Conservation (phyloP, 1,140 invertebrate genomes). For the Grapholita molesta region DNA sequence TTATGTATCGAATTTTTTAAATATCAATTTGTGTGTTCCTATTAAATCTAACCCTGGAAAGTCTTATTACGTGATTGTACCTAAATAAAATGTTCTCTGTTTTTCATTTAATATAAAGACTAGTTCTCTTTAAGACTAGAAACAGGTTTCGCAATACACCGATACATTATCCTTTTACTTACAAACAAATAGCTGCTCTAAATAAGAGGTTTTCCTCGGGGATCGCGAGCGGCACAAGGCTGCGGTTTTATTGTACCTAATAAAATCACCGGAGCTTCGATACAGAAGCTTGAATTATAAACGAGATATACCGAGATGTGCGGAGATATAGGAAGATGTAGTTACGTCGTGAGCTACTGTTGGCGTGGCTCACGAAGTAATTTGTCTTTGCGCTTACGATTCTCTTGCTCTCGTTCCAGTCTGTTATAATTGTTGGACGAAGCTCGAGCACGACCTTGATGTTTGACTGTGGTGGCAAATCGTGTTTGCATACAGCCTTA, state of each 20-base stretch:
- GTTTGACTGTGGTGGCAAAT: not conserved
- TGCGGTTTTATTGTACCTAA: slow-evolving; percentile 44
- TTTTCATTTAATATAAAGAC: not conserved
- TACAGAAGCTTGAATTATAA: slow-evolving; percentile 39
- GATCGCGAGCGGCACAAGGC: slow-evolving; percentile 28
- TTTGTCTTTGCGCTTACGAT: slow-evolving; percentile 27
- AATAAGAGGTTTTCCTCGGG: slow-evolving; percentile 41
- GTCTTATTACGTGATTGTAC: too few relatives aligned
- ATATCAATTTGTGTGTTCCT: too few relatives aligned
- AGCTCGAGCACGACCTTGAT: not conserved
- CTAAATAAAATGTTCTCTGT: slow-evolving; percentile 22
- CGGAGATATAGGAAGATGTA: not conserved
- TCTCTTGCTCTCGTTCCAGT: not conserved
- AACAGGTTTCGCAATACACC: slow-evolving; percentile 21
- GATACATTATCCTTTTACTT: slow-evolving; percentile 38
- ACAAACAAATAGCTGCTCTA: slow-evolving; percentile 41
- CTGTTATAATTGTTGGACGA: not conserved
- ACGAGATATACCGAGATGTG: slow-evolving; percentile 21
- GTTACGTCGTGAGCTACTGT: slow-evolving; percentile 24
- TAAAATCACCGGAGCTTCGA: slow-evolving; percentile 43
- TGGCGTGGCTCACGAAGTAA: slow-evolving; percentile 22
- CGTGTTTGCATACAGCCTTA: not conserved
- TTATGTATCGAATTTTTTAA: too few relatives aligned
- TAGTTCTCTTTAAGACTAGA: slow-evolving; percentile 9
- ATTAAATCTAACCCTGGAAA: too few relatives aligned